Evolutionary conservation across 1,140 invertebrate genomes (phyloP), one percentile per base, ranked within the genome.

Genomic region (Aphelenchoides besseyi): DNA sequence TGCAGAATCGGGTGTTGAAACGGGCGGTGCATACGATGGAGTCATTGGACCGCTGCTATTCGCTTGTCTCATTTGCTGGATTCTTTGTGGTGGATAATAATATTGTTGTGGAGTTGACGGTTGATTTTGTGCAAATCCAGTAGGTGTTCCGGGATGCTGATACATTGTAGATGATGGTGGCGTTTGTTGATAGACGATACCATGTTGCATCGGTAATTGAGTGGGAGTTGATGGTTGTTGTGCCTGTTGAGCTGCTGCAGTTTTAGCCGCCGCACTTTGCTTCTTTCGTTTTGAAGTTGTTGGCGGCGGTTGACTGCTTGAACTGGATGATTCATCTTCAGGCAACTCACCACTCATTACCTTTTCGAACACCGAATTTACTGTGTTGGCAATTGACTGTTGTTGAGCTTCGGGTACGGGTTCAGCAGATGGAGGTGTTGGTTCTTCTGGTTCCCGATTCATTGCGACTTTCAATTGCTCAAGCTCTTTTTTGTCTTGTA

Each of bases 41-140:
- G 59, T 62, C 28, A 8, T 26, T 35, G n/a, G 52, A 29, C 62
- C 12, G 12, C 29, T 64, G 30, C 53, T 71, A 29, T 28, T 68
- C 28, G 54, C 37, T 57, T 72, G 68, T 71, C n/a, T 28, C 53
- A 8, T 55, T 37, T 69, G 54, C 2, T 35, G 68, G 59, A 68
- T 18, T 26, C 1, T 29, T 32, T 69, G 68, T 3, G 28, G 48
- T 5, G 5, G 68, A 28, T 26, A 68, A 71, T 30, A 69, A 36
- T 1, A 69, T 30, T 59, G 55, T 23, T 59, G 55, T 59, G 41
- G 64, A 36, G 61, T 63, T 29, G 26, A 36, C 35, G 12, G 68
- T 18, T 37, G 18, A 37, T 29, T 23, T 8, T 66, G 3, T 5
- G 5, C 52, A 29, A 66, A 66, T 16, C 26, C 5, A 23, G 32